Evolutionary conservation across 2,113 vertebrate genomes (phyloP).

Genomic region (Embiotoca jacksoni): DNA sequence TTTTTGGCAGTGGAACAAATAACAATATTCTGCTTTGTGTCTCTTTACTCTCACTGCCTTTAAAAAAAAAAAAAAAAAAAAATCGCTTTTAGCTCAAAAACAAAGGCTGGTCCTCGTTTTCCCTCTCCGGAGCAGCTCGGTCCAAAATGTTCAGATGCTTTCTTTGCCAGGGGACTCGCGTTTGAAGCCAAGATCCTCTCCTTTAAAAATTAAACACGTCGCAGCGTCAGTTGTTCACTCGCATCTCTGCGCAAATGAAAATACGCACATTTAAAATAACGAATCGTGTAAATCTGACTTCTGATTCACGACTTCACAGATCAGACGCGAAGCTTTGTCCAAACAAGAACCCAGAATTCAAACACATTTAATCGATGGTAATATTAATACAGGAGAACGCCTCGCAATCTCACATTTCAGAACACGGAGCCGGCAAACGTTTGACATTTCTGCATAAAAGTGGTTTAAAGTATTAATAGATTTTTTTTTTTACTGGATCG

Average conservation of each 20-base stretch:
- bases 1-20: conserved; percentile 46
- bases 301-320: too few relatives aligned
- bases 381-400: too few relatives aligned
- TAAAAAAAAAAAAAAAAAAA: not conserved
- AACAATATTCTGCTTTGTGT: conserved; percentile 16
- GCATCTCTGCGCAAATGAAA: not conserved
- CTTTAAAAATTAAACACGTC: conserved; percentile 24
- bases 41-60: not conserved
- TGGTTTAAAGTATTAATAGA: too few relatives aligned
- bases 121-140: not conserved
- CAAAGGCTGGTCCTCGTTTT: not conserved
- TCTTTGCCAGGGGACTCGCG: not conserved
- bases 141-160: not conserved
- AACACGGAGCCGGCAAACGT: too few relatives aligned
- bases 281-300: too few relatives aligned
- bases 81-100: conserved; percentile 12
- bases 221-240: conserved; percentile 10
- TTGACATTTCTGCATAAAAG: too few relatives aligned
- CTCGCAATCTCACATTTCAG: too few relatives aligned
- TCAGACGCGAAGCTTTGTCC: too few relatives aligned
- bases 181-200: not conserved
- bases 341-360: too few relatives aligned
- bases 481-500: too few relatives aligned
- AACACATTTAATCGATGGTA: too few relatives aligned
- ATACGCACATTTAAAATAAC: not conserved